Evolutionary conservation across 2,888 invertebrate genomes (phyloP).

Genomic region (Ophion ellenae): DNA sequence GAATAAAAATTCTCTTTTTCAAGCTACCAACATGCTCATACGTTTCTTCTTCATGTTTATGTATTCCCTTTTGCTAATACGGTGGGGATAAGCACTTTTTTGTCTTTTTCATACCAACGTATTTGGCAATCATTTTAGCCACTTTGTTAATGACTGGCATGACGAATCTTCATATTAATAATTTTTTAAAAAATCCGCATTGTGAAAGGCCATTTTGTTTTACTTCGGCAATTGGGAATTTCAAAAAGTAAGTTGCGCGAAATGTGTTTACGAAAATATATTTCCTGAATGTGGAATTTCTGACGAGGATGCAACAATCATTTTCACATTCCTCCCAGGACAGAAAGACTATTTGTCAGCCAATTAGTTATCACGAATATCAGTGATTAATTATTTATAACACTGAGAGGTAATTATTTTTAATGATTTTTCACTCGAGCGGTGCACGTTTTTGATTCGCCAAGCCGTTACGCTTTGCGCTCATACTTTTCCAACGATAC

Average conservation of each 20-base stretch:
- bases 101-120: no score
- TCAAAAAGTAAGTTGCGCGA: neutral
- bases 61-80: neutral
- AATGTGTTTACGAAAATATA: neutral
- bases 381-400: neutral
- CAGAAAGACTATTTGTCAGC: neutral
- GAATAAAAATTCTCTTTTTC: neutral
- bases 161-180: neutral
- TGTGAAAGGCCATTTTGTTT: neutral
- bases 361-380: neutral
- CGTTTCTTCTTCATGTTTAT: neutral
- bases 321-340: neutral
- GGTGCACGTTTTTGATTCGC: slow-evolving; percentile 11
- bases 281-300: neutral
- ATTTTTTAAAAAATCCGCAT: neutral
- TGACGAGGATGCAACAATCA: neutral
- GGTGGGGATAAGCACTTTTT: neutral
- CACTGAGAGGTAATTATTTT: neutral
- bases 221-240: neutral
- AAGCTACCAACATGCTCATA: neutral
- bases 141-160: no score
- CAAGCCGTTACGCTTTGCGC: slow-evolving; percentile 1
- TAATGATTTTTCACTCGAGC: slow-evolving; percentile 17
- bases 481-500: slow-evolving; percentile 15
- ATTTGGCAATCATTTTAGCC: no score